Evolutionary conservation across 1,140 invertebrate species (phyloP).

Genomic region (Bradysia coprophila): DNA sequence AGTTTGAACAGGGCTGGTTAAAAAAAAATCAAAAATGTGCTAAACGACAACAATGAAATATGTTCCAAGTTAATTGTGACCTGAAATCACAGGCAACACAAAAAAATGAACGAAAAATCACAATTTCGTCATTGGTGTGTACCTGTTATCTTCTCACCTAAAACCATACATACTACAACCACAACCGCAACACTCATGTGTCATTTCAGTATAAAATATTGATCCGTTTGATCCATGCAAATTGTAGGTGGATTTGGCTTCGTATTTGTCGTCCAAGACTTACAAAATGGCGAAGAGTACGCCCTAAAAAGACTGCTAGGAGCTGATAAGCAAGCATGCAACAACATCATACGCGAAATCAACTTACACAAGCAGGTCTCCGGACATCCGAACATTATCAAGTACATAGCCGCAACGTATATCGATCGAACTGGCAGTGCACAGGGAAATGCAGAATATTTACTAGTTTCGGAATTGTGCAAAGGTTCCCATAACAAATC

Average conservation of each 20-base stretch:
- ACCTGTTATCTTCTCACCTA: no score
- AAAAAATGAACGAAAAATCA: no score
- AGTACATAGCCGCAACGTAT: constrained; percentile 55
- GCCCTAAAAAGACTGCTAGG: constrained; percentile 73
- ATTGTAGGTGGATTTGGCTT: constrained; percentile 84
- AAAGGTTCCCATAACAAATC: constrained; percentile 21
- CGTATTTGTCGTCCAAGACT: constrained; percentile 84
- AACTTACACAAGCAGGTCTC: constrained; percentile 56
- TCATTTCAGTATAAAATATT: no score
- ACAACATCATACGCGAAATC: constrained; percentile 58
- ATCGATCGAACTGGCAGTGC: constrained; percentile 45
- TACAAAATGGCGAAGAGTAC: constrained; percentile 70
- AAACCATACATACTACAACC: no score
- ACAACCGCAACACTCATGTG: no score
- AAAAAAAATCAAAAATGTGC: no score
- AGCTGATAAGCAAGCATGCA: constrained; percentile 57
- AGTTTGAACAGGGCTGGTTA: no score
- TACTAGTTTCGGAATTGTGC: constrained; percentile 53
- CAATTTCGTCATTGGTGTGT: no score
- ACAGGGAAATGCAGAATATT: constrained; percentile 49
- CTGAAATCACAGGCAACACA: no score
- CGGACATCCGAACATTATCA: constrained; percentile 63
- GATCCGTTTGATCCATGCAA: no score
- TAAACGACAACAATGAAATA: no score
- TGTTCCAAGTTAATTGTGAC: no score